Conservation (phyloP, 2,113 vertebrate genomes). For the Pseudorasbora parva region DNA sequence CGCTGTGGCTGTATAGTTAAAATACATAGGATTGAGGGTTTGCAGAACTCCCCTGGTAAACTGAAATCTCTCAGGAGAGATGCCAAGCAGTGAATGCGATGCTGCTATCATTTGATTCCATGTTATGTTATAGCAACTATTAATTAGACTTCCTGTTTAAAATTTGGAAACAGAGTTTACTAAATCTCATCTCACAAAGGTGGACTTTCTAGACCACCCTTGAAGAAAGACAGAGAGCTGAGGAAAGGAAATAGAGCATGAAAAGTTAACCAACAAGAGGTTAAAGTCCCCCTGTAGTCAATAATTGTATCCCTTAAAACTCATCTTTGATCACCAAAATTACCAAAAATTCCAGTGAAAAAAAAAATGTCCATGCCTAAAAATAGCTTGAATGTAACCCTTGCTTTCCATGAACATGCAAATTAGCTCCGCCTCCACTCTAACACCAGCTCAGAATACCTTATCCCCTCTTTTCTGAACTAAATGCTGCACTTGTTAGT, state of each 20-base stretch:
- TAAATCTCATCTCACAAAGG: not conserved
- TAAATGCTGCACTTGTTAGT: no score
- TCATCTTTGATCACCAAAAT: no score
- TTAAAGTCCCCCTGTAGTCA: no score
- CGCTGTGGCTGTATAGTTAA: constrained; percentile 53
- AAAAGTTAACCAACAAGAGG: not conserved
- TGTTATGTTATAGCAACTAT: constrained; percentile 63
- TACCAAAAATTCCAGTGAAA: no score
- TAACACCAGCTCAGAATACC: no score
- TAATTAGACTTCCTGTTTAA: constrained; percentile 67
- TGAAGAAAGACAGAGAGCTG: not conserved
- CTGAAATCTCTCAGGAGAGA: constrained; percentile 65
- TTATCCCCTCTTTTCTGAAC: no score
- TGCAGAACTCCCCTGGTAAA: constrained; percentile 23
- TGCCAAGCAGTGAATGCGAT: constrained; percentile 64
- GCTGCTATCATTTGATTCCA: constrained; percentile 42
- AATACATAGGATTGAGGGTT: constrained; percentile 58
- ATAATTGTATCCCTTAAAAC: no score
- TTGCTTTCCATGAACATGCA: no score
- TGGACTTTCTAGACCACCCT: constrained; percentile 18
- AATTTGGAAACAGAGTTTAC: not conserved
- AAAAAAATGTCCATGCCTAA: no score
- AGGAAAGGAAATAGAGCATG: not conserved
- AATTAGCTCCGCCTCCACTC: no score
- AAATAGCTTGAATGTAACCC: no score